Evolutionary conservation across 2,113 vertebrate species (phyloP).

Genomic region (Mesembrinibis cayennensis): DNA sequence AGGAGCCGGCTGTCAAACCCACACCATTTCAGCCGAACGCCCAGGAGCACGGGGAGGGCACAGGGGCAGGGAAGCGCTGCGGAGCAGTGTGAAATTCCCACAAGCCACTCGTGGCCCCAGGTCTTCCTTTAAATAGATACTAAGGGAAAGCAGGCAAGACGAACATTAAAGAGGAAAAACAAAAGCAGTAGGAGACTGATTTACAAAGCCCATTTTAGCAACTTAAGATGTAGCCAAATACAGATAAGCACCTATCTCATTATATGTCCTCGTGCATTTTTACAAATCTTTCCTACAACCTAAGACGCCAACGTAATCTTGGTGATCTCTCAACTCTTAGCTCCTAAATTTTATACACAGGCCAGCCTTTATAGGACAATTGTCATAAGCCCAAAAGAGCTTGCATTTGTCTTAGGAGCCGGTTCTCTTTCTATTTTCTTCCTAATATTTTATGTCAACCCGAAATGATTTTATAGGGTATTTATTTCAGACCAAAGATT

Average conservation of each 20-base stretch:
- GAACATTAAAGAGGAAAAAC: neutral
- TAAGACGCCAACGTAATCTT: neutral
- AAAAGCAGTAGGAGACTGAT: slow-evolving; percentile 27
- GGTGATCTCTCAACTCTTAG: neutral
- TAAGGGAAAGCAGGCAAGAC: neutral
- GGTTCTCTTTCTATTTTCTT: neutral
- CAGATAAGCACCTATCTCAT: slow-evolving; percentile 46
- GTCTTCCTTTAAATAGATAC: neutral
- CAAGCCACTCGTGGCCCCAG: neutral
- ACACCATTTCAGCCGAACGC: neutral
- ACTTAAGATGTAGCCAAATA: slow-evolving; percentile 41
- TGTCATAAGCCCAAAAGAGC: neutral
- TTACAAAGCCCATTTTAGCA: slow-evolving; percentile 56
- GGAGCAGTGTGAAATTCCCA: neutral
- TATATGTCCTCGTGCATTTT: slow-evolving; percentile 7
- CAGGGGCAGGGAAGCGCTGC: neutral
- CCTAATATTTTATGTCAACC: neutral
- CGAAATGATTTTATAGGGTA: neutral
- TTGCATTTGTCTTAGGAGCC: neutral
- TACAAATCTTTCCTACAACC: slow-evolving; percentile 19
- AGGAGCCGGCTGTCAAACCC: neutral
- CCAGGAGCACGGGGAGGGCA: neutral
- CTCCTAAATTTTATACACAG: neutral
- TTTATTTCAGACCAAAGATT: slow-evolving; percentile 11
- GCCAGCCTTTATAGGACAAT: neutral